phyloP scores from a whole-genome alignment of 2,797 vertebrate species.

The Pristis pectinata region DNA sequence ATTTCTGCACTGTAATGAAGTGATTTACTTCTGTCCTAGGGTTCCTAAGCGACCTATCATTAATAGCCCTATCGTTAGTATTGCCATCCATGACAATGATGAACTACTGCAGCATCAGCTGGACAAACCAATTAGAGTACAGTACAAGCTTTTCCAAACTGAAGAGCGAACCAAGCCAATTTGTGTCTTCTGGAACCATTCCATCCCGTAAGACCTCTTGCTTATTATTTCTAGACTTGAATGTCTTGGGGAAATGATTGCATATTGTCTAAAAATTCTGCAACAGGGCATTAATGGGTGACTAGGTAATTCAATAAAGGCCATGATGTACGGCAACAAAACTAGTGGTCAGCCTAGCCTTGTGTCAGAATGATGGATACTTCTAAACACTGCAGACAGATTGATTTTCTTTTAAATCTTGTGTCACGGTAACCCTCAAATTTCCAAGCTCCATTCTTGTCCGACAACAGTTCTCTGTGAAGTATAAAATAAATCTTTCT shows the following conservation, averaged over 20 bases:
- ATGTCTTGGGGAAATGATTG: neutral
- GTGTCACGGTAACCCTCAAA: neutral
- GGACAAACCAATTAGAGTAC: conserved; percentile 82
- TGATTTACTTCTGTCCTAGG: conserved; percentile 49
- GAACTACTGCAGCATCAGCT: conserved; percentile 61
- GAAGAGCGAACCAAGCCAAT: conserved; percentile 92
- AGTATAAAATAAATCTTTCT: neutral
- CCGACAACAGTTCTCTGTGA: neutral
- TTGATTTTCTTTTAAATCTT: neutral
- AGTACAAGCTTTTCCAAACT: conserved; percentile 81
- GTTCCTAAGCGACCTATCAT: conserved; percentile 89
- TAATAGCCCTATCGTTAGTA: conserved; percentile 88
- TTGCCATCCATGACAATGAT: conserved; percentile 74
- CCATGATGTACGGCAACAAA: neutral
- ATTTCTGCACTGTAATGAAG: neutral
- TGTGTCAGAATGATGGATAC: neutral
- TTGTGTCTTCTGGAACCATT: conserved; percentile 96
- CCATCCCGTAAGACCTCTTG: conserved; percentile 70
- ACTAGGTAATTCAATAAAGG: neutral
- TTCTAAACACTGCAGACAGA: neutral
- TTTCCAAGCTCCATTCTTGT: neutral
- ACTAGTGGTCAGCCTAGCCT: neutral
- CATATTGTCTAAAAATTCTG: neutral
- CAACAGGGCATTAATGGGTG: neutral
- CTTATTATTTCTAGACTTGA: neutral